phyloP scores from a whole-genome alignment of 1,140 invertebrate genomes.

The Pseudobourletiella spinata region DNA sequence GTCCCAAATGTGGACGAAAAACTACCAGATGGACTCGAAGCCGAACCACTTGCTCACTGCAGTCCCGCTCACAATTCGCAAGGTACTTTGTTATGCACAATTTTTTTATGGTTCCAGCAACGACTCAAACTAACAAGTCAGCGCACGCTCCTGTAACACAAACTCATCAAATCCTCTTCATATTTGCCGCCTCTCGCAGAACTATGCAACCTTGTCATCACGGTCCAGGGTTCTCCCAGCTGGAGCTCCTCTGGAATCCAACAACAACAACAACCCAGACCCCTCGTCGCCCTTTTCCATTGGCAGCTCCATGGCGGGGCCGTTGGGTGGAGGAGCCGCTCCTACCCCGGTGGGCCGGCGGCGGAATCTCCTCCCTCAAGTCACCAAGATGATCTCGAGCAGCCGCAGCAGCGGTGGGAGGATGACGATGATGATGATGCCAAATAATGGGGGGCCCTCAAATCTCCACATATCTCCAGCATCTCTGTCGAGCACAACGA shows the following conservation, averaged over 20 bases:
- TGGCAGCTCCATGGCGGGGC: background rate
- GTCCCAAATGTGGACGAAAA: background rate
- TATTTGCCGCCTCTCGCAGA: background rate
- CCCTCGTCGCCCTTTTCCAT: background rate
- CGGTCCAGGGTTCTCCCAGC: background rate
- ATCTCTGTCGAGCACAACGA: background rate
- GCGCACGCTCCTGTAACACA: too few relatives aligned
- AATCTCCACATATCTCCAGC: background rate
- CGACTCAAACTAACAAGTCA: too few relatives aligned
- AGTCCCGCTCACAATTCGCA: background rate
- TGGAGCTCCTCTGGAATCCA: background rate
- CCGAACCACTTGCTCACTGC: conserved; percentile 2
- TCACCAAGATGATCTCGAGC: background rate
- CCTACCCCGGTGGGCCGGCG: background rate
- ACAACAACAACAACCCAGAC: too few relatives aligned
- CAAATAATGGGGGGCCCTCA: background rate
- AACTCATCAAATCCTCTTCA: background rate
- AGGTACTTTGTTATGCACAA: background rate
- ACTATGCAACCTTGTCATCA: background rate
- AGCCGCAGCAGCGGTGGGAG: background rate
- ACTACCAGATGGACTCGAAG: background rate
- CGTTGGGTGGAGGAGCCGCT: background rate
- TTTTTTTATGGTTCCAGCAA: too few relatives aligned
- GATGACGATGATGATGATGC: background rate
- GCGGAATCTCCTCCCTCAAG: background rate